Base-by-base conservation (phyloP, 2,797 vertebrate genomes). In the Brachyalestes nurse region DNA sequence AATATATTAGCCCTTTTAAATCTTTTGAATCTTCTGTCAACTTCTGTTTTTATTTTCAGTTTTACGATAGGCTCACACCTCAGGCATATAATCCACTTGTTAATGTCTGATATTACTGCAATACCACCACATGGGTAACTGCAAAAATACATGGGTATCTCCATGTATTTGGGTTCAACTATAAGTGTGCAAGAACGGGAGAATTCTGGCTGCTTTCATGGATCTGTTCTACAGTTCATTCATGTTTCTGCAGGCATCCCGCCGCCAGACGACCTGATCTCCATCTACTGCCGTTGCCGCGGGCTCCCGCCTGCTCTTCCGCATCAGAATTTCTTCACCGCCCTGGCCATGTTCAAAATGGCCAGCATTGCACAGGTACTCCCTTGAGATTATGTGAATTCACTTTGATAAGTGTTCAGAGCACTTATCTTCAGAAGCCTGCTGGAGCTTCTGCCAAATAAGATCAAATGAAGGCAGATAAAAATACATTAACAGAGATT, bases 291-390 rank as follows among this genome's bases (percentile, higher is more conserved):
- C 81, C 92, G 9, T 23, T 95, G 92, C 82, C 91, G 93, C 16
- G 86, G 86, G 76, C 93, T 95, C 81, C 87, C 88, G 17, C 69
- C 87, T 55, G 0, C 86, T 87, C 76, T 97, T 72, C 86, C 95
- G 10, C 87, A 94, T 72, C 87, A 96, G 66, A 96, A 97, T 88
- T 98, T 98, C 88, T 97, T 96, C 83, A 82, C 97, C 85, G 96
- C 95, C n/a, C 88, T 99, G 78, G 94, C 96, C 0, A 86, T 88
- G 81, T 99, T 98, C 90, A 98, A 99, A 88, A 78, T 97, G 80
- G 96, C 97, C 85, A 93, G 93, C 80, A 98, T 98, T 87, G 72
- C 92, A 6, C 97, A 99, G 96, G 97, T 98, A 92, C 55, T 28
- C 23, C 91, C 51, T 34, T 13, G 19, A 4, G 5, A 57, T 34